Evolutionary conservation across 2,888 invertebrate species (phyloP).

Genomic region (Lamellibrachia columna): DNA sequence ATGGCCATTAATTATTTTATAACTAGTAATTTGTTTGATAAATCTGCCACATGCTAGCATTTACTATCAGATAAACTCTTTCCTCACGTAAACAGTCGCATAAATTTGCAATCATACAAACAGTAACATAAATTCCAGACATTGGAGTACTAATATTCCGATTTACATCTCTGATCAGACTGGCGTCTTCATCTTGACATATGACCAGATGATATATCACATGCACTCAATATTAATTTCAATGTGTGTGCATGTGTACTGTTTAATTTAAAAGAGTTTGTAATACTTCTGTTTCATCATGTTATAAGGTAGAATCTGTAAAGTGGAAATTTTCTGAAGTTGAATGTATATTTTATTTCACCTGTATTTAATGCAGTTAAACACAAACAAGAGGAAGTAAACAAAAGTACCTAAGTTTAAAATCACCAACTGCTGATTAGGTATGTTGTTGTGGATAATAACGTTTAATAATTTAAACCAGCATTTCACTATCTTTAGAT

Average conservation of each 20-base stretch:
- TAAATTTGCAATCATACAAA: constrained; percentile 3
- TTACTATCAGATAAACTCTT: constrained; percentile 3
- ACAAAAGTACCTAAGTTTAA: not conserved
- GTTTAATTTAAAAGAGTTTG: not conserved
- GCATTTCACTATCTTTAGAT: no score
- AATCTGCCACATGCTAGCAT: not conserved
- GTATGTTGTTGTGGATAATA: no score
- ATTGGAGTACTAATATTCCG: not conserved
- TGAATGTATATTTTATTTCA: no score
- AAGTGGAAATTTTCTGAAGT: not conserved
- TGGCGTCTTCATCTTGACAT: not conserved
- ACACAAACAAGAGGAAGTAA: not conserved
- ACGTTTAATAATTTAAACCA: no score
- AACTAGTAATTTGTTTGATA: not conserved
- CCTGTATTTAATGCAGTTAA: not conserved
- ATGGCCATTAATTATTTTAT: not conserved
- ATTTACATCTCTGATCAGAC: constrained; percentile 2
- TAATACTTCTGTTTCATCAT: not conserved
- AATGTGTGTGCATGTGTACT: not conserved
- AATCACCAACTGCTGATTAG: no score
- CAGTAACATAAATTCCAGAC: not conserved
- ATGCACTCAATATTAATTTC: not conserved
- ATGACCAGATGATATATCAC: not conserved
- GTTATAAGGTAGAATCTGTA: not conserved
- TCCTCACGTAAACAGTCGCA: not conserved